Percentiles rank a stretch among this genome's conserved stretches.
Conservation (phyloP, 2,888 invertebrate genomes). For the Dicranocentrus wangi region DNA sequence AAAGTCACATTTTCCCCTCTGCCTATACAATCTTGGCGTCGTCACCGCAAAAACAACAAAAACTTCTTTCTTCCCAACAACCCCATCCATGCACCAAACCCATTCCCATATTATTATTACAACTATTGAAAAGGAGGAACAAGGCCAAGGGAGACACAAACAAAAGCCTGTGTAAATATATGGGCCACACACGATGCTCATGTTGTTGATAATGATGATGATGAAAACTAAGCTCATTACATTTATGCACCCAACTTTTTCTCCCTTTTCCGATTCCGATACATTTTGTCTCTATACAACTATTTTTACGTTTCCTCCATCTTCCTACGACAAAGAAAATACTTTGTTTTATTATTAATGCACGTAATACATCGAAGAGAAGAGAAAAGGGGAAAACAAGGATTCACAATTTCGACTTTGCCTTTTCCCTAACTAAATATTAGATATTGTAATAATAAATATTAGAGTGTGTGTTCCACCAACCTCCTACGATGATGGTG, state of each 20-base stretch:
- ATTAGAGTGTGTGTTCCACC: too few species aligned
- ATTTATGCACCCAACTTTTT: neutral
- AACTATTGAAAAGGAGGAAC: neutral
- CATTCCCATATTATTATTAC: neutral
- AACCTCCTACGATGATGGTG: too few species aligned
- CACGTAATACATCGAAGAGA: slow-evolving; percentile 7
- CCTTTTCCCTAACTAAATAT: too few species aligned
- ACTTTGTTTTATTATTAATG: slow-evolving; percentile 11
- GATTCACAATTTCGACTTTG: too few species aligned
- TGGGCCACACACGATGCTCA: too few species aligned
- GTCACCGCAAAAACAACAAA: neutral
- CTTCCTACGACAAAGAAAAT: neutral
- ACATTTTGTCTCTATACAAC: neutral
- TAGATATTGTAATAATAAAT: too few species aligned
- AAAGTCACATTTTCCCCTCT: slow-evolving; percentile 18
- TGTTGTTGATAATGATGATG: neutral
- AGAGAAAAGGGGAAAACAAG: neutral
- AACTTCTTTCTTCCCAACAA: slow-evolving; percentile 1
- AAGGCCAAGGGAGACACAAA: neutral
- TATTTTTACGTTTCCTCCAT: neutral
- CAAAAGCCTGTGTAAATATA: neutral
- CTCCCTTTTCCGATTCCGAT: neutral
- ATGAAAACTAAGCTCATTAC: slow-evolving; percentile 9
- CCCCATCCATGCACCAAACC: neutral
- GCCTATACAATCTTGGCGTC: slow-evolving; percentile 12